A percentile compares a stretch with the other conserved stretches of the same genome.
Conservation (phyloP, 2,888 invertebrate genomes). For the Lagria hirta region DNA sequence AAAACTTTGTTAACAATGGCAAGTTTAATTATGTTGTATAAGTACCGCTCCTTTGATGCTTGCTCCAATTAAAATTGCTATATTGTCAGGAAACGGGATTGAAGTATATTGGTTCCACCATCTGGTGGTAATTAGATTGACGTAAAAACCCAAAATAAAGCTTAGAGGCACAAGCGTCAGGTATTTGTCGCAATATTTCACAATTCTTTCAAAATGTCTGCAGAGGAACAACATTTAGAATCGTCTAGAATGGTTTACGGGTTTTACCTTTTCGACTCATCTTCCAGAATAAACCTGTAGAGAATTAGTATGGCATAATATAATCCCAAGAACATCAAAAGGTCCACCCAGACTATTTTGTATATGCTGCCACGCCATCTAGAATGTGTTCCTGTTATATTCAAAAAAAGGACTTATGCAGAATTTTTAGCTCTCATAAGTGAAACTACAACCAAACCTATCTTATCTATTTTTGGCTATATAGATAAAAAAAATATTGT, state of each 20-base stretch:
- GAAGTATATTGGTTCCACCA: slow-evolving; percentile 85
- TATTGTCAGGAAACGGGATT: slow-evolving; percentile 84
- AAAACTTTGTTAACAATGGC: slow-evolving; percentile 5
- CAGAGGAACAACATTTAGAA: slow-evolving; percentile 6
- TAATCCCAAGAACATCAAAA: slow-evolving; percentile 73
- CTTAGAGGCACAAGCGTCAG: slow-evolving; percentile 87
- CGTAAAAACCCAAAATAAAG: slow-evolving; percentile 92
- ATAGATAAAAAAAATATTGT: too few species aligned
- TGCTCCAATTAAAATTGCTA: slow-evolving; percentile 78
- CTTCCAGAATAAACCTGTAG: slow-evolving; percentile 72
- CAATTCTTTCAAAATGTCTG: slow-evolving; percentile 78
- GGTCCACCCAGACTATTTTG: slow-evolving; percentile 90
- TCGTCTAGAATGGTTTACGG: slow-evolving; percentile 27
- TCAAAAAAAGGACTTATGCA: slow-evolving; percentile 5
- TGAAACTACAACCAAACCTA: too few species aligned
- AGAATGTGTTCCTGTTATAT: slow-evolving; percentile 25
- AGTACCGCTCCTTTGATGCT: slow-evolving; percentile 77
- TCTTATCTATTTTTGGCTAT: too few species aligned
- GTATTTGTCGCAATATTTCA: slow-evolving; percentile 80
- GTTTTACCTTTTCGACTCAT: slow-evolving; percentile 70
- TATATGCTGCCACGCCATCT: slow-evolving; percentile 96
- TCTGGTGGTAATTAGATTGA: slow-evolving; percentile 85
- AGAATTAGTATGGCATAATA: slow-evolving; percentile 78
- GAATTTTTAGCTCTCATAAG: too few species aligned
- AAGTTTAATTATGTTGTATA: too few species aligned